phyloP scores from a whole-genome alignment of 2,888 invertebrate species.

The Acrocyrtus sp. region DNA sequence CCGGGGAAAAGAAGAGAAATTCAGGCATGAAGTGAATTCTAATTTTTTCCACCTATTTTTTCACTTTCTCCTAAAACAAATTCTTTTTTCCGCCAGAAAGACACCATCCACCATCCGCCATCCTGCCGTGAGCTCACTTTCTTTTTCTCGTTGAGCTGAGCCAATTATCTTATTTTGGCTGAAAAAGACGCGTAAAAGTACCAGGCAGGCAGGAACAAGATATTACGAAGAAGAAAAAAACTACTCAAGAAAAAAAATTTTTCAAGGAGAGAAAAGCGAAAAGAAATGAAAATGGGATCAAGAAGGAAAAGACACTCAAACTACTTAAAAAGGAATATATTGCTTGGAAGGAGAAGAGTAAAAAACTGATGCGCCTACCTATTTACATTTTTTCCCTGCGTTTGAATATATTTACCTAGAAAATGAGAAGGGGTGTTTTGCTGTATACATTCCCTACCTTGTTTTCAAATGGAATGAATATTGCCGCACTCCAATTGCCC shows the following conservation, averaged over 20 bases:
- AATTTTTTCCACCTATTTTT: constrained; percentile 41
- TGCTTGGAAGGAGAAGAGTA: constrained; percentile 5
- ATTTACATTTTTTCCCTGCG: constrained; percentile 23
- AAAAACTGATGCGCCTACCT: constrained; percentile 12
- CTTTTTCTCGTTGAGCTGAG: constrained; percentile 30
- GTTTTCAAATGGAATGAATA: background rate
- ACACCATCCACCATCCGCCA: too few species aligned
- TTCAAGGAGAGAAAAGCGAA: too few species aligned
- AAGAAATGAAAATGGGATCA: constrained; percentile 32
- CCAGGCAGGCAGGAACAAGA: constrained; percentile 21
- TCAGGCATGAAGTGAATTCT: constrained; percentile 37
- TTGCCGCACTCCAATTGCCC: constrained; percentile 10
- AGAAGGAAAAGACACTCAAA: constrained; percentile 11
- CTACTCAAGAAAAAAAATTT: constrained; percentile 18
- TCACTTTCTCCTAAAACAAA: too few species aligned
- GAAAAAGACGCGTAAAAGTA: constrained; percentile 23
- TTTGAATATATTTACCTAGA: constrained; percentile 21
- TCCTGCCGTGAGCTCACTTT: too few species aligned
- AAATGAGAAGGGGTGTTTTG: constrained; percentile 6
- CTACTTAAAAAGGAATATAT: background rate
- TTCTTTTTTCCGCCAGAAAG: too few species aligned
- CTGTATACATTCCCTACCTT: background rate
- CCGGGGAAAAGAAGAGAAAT: constrained; percentile 30
- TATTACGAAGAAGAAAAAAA: too few species aligned
- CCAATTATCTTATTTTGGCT: constrained; percentile 26